Conservation (phyloP, 2,797 vertebrate genomes). For the Philypnodon macrostomus region DNA sequence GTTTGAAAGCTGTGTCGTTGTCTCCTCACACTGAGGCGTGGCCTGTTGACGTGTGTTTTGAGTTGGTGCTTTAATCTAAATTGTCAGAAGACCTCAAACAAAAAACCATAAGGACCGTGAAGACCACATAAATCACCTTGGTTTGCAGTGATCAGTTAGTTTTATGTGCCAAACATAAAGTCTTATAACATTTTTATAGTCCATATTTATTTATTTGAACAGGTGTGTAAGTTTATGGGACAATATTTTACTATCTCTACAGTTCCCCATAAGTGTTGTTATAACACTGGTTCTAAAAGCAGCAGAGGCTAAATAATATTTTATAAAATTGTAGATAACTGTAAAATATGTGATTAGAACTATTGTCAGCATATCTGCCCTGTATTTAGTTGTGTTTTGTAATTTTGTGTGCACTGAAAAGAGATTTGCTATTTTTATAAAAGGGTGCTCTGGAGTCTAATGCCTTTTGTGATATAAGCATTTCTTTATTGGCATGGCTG, state of each 20-base stretch:
- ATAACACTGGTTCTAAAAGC: constrained; percentile 50
- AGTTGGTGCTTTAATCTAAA: constrained; percentile 49
- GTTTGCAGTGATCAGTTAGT: constrained; percentile 28
- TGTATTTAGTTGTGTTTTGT: constrained; percentile 84
- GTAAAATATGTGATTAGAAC: constrained; percentile 78
- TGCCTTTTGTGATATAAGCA: constrained; percentile 53
- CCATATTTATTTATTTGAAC: constrained; percentile 75
- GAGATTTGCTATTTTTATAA: constrained; percentile 87
- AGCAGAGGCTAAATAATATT: constrained; percentile 65
- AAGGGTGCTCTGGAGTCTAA: constrained; percentile 54
- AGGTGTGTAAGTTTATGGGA: constrained; percentile 60
- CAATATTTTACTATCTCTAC: constrained; percentile 60
- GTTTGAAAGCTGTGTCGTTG: constrained; percentile 77
- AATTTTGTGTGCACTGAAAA: constrained; percentile 79
- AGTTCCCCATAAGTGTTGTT: constrained; percentile 41
- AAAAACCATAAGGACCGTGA: constrained; percentile 11
- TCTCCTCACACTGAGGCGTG: constrained; percentile 13
- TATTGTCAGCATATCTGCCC: constrained; percentile 73
- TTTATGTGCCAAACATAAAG: constrained; percentile 70
- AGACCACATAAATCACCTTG: constrained; percentile 39
- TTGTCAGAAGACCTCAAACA: constrained; percentile 19
- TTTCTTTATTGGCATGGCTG: constrained; percentile 60
- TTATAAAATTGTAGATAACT: constrained; percentile 81
- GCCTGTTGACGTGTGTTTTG: constrained; percentile 11
- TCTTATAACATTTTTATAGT: constrained; percentile 72